phyloP scores from a whole-genome alignment of 2,797 vertebrate genomes.

The Microcaecilia unicolor region DNA sequence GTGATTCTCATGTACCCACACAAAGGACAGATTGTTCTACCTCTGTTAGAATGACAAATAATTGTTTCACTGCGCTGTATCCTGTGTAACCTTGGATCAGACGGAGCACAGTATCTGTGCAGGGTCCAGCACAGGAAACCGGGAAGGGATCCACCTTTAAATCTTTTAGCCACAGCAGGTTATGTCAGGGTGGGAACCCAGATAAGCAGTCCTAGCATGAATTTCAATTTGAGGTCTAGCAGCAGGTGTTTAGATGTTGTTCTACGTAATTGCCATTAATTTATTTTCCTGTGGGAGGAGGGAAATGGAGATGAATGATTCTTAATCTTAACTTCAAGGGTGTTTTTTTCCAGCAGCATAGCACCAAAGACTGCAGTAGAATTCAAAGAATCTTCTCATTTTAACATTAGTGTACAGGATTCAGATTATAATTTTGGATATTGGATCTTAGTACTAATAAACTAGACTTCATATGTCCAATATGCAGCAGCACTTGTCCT shows the following conservation, averaged over 20 bases:
- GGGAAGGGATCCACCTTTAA: constrained; percentile 6
- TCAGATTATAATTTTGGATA: not conserved
- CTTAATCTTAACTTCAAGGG: no score
- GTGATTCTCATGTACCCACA: no score
- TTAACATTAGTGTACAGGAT: not conserved
- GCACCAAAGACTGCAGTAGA: no score
- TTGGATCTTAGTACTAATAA: not conserved
- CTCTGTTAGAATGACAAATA: no score
- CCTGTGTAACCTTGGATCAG: not conserved
- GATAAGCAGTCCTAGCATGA: constrained; percentile 9
- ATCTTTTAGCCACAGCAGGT: not conserved
- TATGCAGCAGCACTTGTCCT: no score
- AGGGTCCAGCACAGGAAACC: constrained; percentile 4
- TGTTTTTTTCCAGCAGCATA: no score
- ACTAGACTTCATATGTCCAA: not conserved
- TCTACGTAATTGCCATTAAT: constrained; percentile 7
- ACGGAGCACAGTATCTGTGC: not conserved
- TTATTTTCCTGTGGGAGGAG: not conserved
- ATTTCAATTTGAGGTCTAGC: constrained; percentile 4
- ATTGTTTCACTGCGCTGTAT: not conserved
- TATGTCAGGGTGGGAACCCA: not conserved
- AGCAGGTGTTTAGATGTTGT: constrained; percentile 5
- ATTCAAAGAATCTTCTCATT: not conserved
- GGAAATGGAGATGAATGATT: no score
- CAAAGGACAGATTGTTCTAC: no score